Conservation (phyloP, 2,797 vertebrate species). For the Poeciliopsis presidionis region DNA sequence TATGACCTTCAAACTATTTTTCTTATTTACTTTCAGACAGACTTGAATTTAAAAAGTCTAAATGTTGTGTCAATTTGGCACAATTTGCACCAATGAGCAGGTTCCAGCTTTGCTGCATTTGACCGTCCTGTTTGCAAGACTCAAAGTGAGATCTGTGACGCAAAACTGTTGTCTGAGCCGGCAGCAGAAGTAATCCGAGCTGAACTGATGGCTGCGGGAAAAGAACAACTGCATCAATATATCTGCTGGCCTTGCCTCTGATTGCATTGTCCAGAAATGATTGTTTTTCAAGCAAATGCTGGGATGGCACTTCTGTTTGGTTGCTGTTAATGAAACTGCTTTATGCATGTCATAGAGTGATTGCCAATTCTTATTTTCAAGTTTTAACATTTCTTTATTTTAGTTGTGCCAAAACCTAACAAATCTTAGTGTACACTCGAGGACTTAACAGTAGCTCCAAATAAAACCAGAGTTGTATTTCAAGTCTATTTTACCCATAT, state of each 20-base stretch:
- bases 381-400: neutral
- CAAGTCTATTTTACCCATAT: constrained; percentile 34
- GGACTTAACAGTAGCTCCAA: neutral
- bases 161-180: neutral
- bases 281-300: neutral
- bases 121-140: neutral
- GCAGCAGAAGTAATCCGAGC: neutral
- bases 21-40: neutral
- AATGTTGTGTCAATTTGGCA: neutral
- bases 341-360: neutral
- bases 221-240: neutral
- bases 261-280: neutral
- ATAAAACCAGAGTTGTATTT: neutral
- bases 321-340: neutral
- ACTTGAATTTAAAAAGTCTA: neutral
- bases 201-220: constrained; percentile 2
- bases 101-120: neutral
- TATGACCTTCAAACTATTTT: neutral
- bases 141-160: neutral
- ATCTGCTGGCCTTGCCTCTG: neutral
- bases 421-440: neutral
- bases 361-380: neutral
- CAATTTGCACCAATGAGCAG: neutral
- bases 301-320: neutral
- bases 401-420: neutral